Conservation (phyloP, 2,888 invertebrate genomes). For the Meteorus cinctellus region DNA sequence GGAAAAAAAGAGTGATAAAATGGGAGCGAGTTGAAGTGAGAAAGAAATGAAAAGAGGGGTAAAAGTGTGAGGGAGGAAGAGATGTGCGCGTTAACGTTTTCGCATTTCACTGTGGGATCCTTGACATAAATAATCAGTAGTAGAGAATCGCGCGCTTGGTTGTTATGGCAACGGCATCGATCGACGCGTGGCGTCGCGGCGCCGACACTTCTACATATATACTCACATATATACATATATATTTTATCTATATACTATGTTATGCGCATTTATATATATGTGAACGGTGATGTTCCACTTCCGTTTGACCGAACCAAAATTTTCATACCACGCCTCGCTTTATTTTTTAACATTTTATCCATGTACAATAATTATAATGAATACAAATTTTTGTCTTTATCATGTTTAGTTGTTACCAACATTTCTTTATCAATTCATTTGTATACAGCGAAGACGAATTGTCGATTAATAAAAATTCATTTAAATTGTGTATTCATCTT, state of each 20-base stretch:
- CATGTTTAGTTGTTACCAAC: not conserved
- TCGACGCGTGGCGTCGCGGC: slow-evolving; percentile 48
- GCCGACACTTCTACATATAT: slow-evolving; percentile 41
- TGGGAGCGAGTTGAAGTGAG: not conserved
- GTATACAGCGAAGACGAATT: too few species aligned
- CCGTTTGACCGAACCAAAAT: slow-evolving; percentile 9
- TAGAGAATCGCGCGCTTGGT: slow-evolving; percentile 48
- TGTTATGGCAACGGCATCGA: slow-evolving; percentile 54
- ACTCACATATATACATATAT: not conserved
- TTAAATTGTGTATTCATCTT: too few species aligned
- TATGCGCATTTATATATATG: slow-evolving; percentile 10
- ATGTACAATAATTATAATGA: not conserved
- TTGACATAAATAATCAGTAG: slow-evolving; percentile 71
- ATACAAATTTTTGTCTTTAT: not conserved
- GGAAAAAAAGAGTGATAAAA: not conserved
- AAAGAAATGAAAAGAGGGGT: slow-evolving; percentile 1
- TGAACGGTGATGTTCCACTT: slow-evolving; percentile 9
- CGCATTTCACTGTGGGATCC: slow-evolving; percentile 59
- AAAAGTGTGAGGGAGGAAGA: slow-evolving; percentile 23
- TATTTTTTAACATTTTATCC: not conserved
- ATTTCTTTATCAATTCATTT: too few species aligned
- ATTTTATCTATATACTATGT: not conserved
- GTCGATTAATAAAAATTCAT: too few species aligned
- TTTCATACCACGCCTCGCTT: not conserved
- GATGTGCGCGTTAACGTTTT: slow-evolving; percentile 44